phyloP scores from a whole-genome alignment of 2,888 invertebrate genomes.

The Pristionchus maxplancki region DNA sequence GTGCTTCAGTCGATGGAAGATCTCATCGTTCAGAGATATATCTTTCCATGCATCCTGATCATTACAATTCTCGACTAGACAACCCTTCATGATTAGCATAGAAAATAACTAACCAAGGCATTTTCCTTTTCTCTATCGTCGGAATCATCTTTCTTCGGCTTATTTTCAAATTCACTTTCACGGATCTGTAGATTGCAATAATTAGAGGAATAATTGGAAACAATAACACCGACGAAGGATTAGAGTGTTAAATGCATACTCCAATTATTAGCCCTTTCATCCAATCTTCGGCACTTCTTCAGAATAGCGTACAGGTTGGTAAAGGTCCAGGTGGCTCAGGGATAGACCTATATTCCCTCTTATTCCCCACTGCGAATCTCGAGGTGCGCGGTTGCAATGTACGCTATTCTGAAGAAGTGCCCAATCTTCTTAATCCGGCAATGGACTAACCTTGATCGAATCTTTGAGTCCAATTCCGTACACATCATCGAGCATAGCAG shows the following conservation, averaged over 20 bases:
- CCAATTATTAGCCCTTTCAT: too few relatives aligned
- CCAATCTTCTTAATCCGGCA: too few relatives aligned
- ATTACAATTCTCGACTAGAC: not conserved
- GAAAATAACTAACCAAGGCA: not conserved
- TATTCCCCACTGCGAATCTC: not conserved
- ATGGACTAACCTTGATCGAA: constrained; percentile 62
- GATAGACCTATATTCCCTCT: not conserved
- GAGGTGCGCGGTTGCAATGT: too few relatives aligned
- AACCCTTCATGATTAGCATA: too few relatives aligned
- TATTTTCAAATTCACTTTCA: constrained; percentile 19
- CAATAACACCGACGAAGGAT: not conserved
- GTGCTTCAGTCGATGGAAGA: constrained; percentile 62
- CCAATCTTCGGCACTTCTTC: too few relatives aligned
- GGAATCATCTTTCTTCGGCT: not conserved
- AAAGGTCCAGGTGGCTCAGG: not conserved
- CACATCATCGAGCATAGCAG: constrained; percentile 89
- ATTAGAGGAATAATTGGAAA: too few relatives aligned
- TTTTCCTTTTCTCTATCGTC: not conserved
- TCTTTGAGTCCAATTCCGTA: constrained; percentile 64
- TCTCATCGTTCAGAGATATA: constrained; percentile 66
- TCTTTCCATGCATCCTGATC: constrained; percentile 54
- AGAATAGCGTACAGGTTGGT: too few relatives aligned
- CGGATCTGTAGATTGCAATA: constrained; percentile 22
- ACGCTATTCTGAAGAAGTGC: too few relatives aligned
- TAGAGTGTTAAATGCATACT: not conserved